These are phyloP conservation scores for Amyelois transitella DNA, from an alignment of 1,140 invertebrate species.

Conservation along the genomic window DNA sequence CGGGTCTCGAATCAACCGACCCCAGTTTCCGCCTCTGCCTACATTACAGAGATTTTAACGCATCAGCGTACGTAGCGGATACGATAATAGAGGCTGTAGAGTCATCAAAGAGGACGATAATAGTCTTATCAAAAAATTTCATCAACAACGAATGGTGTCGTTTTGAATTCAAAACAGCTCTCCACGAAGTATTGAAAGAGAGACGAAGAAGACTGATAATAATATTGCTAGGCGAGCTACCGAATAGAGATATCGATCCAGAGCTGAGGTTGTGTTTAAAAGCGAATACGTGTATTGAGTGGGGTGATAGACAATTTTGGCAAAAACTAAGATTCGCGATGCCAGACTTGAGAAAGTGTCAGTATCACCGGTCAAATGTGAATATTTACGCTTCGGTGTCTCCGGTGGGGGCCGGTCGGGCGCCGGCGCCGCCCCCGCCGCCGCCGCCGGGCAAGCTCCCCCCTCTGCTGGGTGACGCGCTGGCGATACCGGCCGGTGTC, in stretches of 20 bases:
- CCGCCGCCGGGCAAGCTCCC: conserved; percentile 76
- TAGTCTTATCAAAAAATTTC: conserved; percentile 94
- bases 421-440: conserved; percentile 79
- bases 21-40: conserved; percentile 87
- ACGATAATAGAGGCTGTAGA: conserved; percentile 94
- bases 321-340: conserved; percentile 93
- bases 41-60: conserved; percentile 88
- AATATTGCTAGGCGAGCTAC: conserved; percentile 88
- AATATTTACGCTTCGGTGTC: conserved; percentile 80
- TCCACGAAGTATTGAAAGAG: conserved; percentile 92
- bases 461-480: conserved; percentile 64
- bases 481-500: conserved; percentile 73
- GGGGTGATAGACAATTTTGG: conserved; percentile 96
- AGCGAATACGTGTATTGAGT: conserved; percentile 92
- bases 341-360: conserved; percentile 82
- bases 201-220: conserved; percentile 88
- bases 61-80: conserved; percentile 88
- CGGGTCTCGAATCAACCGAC: conserved; percentile 84
- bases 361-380: conserved; percentile 76
- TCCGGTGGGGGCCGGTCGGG: conserved; percentile 71
- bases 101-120: conserved; percentile 90
- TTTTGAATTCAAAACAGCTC: conserved; percentile 93
- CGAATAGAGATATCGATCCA: conserved; percentile 89
- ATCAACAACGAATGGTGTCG: conserved; percentile 95
- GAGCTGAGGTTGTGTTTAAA: conserved; percentile 92